These are phyloP conservation scores for Ethmia dodecea DNA, from an alignment of 2,888 invertebrate species.

Conservation along the genomic window DNA sequence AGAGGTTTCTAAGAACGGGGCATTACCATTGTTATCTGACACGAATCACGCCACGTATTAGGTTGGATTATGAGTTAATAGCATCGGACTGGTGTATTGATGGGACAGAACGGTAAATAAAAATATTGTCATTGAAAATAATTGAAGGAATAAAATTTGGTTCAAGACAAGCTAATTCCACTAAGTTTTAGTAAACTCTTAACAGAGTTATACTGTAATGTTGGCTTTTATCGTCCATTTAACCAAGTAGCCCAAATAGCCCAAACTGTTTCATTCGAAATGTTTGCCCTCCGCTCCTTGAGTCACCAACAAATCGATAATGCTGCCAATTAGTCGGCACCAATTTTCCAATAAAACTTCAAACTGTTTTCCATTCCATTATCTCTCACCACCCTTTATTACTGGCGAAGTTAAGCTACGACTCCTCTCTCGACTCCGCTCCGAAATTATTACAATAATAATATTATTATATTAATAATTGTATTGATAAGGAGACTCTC, in stretches of 20 bases:
- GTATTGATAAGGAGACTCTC: conserved; percentile 78
- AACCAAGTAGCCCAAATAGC: conserved; percentile 30
- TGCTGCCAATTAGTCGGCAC: conserved; percentile 72
- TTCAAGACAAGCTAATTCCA: conserved; percentile 10
- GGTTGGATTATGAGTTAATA: too few relatives aligned
- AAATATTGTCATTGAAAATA: too few relatives aligned
- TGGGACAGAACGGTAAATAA: too few relatives aligned
- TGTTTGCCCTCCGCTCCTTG: conserved; percentile 39
- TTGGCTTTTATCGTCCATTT: conserved; percentile 20
- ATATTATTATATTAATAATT: conserved; percentile 79
- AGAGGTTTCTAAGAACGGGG: conserved; percentile 22
- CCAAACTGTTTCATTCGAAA: conserved; percentile 40
- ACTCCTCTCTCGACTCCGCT: conserved; percentile 55
- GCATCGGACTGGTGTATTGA: too few relatives aligned
- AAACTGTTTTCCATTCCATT: conserved; percentile 78
- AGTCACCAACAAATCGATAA: conserved; percentile 66
- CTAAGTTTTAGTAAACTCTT: conserved; percentile 29
- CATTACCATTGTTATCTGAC: conserved; percentile 21
- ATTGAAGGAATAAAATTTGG: neutral
- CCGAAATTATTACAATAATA: conserved; percentile 77
- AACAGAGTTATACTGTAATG: conserved; percentile 27
- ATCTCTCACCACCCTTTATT: conserved; percentile 76
- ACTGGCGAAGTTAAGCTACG: conserved; percentile 73
- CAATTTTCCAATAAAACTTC: conserved; percentile 78
- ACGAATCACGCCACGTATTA: conserved; percentile 24